A percentile compares a stretch with the other conserved stretches of the same genome.
Conservation (phyloP, 2,797 vertebrate species). For the Coendou prehensilis region DNA sequence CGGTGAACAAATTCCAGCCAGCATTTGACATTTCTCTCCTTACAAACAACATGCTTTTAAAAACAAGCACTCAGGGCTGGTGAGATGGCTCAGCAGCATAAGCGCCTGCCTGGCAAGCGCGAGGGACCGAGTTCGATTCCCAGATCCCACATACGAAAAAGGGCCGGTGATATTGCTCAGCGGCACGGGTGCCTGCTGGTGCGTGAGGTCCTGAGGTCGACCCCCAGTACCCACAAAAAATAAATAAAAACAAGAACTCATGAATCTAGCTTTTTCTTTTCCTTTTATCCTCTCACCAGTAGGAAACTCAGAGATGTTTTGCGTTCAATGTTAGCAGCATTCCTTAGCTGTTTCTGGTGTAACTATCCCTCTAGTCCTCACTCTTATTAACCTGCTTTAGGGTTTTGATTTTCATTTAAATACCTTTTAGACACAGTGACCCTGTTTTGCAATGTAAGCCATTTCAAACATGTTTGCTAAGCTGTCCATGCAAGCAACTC, state of each 20-base stretch:
- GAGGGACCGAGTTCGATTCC: no score
- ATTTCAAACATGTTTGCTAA: constrained; percentile 42
- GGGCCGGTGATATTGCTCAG: no score
- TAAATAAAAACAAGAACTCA: not conserved
- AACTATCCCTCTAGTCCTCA: not conserved
- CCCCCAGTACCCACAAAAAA: no score
- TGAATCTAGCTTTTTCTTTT: not conserved
- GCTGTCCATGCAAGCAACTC: not conserved
- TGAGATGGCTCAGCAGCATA: no score
- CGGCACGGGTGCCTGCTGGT: no score
- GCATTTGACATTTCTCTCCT: not conserved
- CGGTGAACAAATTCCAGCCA: not conserved
- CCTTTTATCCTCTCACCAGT: not conserved
- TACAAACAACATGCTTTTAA: not conserved
- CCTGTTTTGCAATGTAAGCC: not conserved
- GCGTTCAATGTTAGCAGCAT: not conserved
- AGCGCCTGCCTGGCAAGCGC: no score
- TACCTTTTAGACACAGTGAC: not conserved
- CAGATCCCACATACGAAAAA: no score
- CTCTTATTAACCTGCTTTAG: not conserved
- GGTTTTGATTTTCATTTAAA: constrained; percentile 56
- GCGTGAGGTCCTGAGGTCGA: no score
- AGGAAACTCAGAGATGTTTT: not conserved
- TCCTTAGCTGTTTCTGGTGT: not conserved
- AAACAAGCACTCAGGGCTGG: not conserved